Evolutionary conservation across 2,113 vertebrate genomes (phyloP), one percentile per base, ranked within the genome.

Genomic region (Eulemur rufifrons): DNA sequence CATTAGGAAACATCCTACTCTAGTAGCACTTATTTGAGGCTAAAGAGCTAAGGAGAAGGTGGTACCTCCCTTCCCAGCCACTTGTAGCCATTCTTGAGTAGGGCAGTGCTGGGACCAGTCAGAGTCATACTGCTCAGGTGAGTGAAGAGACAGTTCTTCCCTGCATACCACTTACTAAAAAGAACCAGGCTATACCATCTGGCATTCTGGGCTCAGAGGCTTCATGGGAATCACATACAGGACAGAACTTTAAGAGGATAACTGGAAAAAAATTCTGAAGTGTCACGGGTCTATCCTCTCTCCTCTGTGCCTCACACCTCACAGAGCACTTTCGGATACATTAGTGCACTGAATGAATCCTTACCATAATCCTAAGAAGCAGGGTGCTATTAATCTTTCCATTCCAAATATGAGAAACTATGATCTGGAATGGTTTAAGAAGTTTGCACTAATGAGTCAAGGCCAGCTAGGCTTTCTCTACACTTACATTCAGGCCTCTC

Each of bases 81-180:
- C 66, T 61, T 91, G 25, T 52, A 69, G 32, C 34, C 21, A 86
- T 88, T 93, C 42, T 78, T 86, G 34, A 95, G 76, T 39, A 97
- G 59, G 37, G 20, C 25, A 69, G 6, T 88, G 45, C 34, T 66
- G 23, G 42, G 27, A 25, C 23, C 18, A 86, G 59, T 17, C 92
- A 82, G 64, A 95, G 71, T 52, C 20, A 76, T 25, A 15, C 8
- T 95, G 69, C 18, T 80, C 34, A 92, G 25, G 27, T 86, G 21
- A 81, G 6, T 76, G 37, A 27, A 32, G 37, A 95, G 21, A 82
- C 59, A 45, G 23, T 59, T 78, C 29, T 86, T 90, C 32, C 14
- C 8, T 74, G 52, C n/a, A 89, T 52, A 66, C n/a, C 23, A 82
- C 47, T 39, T 73, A 95, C 32, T 96, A 83, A 74, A 95, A 91